A percentile compares a stretch with the other conserved stretches of the same genome.
phyloP scores from a whole-genome alignment of 64 coral and sea anemone genomes.

The Actinia equina region DNA sequence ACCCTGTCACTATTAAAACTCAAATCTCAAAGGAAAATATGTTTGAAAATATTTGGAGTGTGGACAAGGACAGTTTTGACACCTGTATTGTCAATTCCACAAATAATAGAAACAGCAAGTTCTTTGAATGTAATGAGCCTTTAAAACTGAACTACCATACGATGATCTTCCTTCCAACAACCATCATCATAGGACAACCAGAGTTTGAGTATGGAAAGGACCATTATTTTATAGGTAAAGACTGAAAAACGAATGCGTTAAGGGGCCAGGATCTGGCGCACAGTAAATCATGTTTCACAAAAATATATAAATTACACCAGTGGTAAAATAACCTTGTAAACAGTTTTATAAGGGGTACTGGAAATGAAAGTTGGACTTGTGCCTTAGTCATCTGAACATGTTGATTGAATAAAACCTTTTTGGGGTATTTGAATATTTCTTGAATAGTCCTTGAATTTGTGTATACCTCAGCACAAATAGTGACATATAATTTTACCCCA shows the following conservation, averaged over 20 bases:
- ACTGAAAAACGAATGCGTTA: not conserved
- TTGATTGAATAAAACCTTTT: no score
- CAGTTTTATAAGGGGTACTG: no score
- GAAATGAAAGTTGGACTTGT: no score
- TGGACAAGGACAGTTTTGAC: conserved; percentile 50
- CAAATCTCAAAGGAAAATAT: conserved; percentile 19
- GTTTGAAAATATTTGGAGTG: conserved; percentile 73
- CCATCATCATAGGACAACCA: not conserved
- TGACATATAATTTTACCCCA: no score
- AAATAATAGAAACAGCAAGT: not conserved
- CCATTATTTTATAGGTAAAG: conserved; percentile 72
- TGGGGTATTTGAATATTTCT: no score
- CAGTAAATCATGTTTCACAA: no score
- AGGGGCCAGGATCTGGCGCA: no score
- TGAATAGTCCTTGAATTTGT: no score
- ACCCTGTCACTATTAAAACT: not conserved
- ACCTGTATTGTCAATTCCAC: conserved; percentile 34
- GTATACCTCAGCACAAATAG: no score
- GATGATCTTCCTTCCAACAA: conserved; percentile 28
- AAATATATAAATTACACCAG: no score
- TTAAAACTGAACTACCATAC: conserved; percentile 7
- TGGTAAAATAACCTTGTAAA: no score
- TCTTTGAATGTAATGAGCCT: conserved; percentile 30
- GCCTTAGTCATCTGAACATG: no score
- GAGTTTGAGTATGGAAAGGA: conserved; percentile 44